Conservation (phyloP, 2,113 vertebrate species). For the Ardeotis arabs region DNA sequence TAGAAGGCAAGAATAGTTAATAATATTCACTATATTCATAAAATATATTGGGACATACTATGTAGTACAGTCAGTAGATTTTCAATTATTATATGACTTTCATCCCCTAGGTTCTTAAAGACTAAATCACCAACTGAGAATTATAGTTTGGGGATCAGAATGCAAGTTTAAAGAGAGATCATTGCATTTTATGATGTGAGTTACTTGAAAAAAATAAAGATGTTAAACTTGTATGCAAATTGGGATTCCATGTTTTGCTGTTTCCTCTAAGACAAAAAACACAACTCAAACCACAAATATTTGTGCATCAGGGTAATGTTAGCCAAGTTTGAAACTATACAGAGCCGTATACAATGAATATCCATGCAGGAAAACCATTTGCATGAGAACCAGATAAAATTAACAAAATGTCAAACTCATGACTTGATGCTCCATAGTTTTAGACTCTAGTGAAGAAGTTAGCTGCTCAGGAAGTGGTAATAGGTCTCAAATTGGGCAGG, state of each 20-base stretch:
- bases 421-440: background rate
- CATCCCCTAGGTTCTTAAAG: background rate
- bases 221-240: background rate
- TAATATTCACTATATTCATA: background rate
- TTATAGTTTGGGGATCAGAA: background rate
- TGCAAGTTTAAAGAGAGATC: background rate
- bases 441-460: background rate
- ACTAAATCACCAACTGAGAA: background rate
- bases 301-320: background rate
- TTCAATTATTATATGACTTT: background rate
- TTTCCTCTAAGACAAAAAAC: background rate
- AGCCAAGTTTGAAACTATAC: background rate
- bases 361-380: background rate
- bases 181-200: background rate
- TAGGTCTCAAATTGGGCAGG: background rate
- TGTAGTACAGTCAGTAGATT: background rate
- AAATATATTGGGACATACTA: background rate
- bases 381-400: background rate
- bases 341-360: background rate
- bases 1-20: background rate
- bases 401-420: background rate
- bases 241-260: background rate
- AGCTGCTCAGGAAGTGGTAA: fast-evolving
- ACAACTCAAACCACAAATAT: background rate
- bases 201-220: background rate